A percentile compares a stretch with the other conserved stretches of the same genome.
Evolutionary conservation across 2,888 invertebrate species (phyloP).

Genomic region (Flexamia atlantica): DNA sequence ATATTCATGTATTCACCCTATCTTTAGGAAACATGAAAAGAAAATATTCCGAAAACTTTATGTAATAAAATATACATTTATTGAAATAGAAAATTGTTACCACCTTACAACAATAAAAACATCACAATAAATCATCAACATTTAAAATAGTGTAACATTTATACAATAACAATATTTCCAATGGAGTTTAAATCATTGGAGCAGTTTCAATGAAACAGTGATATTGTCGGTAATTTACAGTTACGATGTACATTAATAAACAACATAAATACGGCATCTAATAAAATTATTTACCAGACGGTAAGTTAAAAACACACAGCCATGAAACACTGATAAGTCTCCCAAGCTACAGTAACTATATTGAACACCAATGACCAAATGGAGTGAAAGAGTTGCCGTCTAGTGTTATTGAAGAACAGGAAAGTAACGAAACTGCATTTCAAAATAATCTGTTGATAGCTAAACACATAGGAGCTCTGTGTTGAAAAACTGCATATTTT

Average conservation of each 20-base stretch:
- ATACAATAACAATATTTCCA: background rate
- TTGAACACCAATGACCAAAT: too few relatives aligned
- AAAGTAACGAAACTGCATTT: too few relatives aligned
- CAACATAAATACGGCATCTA: background rate
- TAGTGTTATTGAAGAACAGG: too few relatives aligned
- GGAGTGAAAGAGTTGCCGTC: too few relatives aligned
- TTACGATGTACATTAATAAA: background rate
- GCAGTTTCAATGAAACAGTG: background rate
- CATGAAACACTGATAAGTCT: background rate
- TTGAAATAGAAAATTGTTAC: background rate
- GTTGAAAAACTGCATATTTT: too few relatives aligned
- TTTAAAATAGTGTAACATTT: too few relatives aligned
- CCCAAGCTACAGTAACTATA: background rate
- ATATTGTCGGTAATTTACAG: background rate
- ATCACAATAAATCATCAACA: slow-evolving; percentile 1
- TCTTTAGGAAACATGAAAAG: too few relatives aligned
- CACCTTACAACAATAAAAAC: slow-evolving; percentile 33
- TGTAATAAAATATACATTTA: slow-evolving; percentile 14
- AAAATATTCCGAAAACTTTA: too few relatives aligned
- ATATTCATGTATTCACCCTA: too few relatives aligned
- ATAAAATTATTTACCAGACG: background rate
- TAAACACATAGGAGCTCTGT: too few relatives aligned
- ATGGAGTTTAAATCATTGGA: background rate
- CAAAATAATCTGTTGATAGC: too few relatives aligned
- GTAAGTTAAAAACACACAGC: slow-evolving; percentile 5